Conservation (phyloP, 2,113 vertebrate genomes). For the Echinops telfairi region DNA sequence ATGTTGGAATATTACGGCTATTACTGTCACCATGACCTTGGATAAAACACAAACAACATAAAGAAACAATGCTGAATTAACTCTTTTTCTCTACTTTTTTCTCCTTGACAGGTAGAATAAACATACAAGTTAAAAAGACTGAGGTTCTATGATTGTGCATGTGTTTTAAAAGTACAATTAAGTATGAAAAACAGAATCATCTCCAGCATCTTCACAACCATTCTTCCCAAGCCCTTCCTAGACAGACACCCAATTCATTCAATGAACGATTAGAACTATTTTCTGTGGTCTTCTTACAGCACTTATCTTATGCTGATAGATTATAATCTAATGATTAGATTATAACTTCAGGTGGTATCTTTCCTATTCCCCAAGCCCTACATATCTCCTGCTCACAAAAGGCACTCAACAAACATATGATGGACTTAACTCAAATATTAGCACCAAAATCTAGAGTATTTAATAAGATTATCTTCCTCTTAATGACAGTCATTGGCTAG, state of each 20-base stretch:
- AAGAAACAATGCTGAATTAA: slow-evolving; percentile 58
- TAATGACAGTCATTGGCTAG: not conserved
- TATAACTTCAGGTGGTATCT: slow-evolving; percentile 17
- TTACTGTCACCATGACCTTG: slow-evolving; percentile 93
- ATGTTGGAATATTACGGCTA: slow-evolving; percentile 92
- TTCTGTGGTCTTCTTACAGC: not conserved
- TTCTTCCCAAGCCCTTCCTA: not conserved
- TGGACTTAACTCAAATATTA: slow-evolving; percentile 62
- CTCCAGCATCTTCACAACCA: not conserved
- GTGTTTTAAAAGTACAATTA: slow-evolving; percentile 37
- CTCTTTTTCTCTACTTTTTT: slow-evolving; percentile 48
- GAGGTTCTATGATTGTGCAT: not conserved
- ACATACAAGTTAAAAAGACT: slow-evolving; percentile 10
- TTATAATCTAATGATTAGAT: not conserved
- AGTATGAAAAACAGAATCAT: slow-evolving; percentile 56
- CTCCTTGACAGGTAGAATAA: slow-evolving; percentile 49
- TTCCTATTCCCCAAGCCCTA: slow-evolving; percentile 48
- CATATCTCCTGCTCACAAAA: not conserved
- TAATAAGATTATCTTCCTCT: slow-evolving; percentile 52
- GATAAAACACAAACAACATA: slow-evolving; percentile 45
- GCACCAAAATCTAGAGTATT: slow-evolving; percentile 37
- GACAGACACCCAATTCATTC: not conserved
- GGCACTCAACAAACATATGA: not conserved
- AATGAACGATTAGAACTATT: not conserved
- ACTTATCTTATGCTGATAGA: not conserved